phyloP scores from a whole-genome alignment of 53 echinoderm and acorn worm genomes.

The Antedon mediterranea region DNA sequence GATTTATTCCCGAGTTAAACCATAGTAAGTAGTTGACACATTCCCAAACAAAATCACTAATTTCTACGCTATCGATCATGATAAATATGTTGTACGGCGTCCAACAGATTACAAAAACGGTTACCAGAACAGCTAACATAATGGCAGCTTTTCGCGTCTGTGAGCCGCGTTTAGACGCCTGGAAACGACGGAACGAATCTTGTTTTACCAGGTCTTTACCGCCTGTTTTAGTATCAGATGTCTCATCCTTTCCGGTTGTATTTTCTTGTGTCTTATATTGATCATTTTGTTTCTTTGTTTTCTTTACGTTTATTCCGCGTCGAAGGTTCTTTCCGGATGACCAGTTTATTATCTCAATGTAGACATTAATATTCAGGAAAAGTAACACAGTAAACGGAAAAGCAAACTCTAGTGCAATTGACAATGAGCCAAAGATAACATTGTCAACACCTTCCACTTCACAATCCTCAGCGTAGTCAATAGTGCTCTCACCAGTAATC shows the following conservation, averaged over 20 bases:
- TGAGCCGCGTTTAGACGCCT: background rate
- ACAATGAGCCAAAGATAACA: background rate
- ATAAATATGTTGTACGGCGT: background rate
- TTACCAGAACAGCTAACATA: background rate
- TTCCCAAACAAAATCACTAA: conserved; percentile 23
- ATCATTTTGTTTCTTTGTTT: background rate
- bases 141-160: background rate
- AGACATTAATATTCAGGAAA: background rate
- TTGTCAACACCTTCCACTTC: background rate
- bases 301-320: background rate
- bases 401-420: background rate
- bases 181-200: background rate
- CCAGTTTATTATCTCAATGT: background rate
- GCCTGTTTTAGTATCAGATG: no score
- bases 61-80: background rate
- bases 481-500: background rate
- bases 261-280: background rate
- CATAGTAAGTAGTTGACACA: conserved; percentile 29
- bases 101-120: background rate
- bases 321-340: background rate
- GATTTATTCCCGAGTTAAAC: conserved; percentile 55
- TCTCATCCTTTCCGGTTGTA: background rate
- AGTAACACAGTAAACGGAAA: background rate
- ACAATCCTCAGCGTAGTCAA: background rate
- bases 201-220: no score